Evolutionary conservation across 2,113 vertebrate species (phyloP).

Genomic region (Corythaeola cristata): DNA sequence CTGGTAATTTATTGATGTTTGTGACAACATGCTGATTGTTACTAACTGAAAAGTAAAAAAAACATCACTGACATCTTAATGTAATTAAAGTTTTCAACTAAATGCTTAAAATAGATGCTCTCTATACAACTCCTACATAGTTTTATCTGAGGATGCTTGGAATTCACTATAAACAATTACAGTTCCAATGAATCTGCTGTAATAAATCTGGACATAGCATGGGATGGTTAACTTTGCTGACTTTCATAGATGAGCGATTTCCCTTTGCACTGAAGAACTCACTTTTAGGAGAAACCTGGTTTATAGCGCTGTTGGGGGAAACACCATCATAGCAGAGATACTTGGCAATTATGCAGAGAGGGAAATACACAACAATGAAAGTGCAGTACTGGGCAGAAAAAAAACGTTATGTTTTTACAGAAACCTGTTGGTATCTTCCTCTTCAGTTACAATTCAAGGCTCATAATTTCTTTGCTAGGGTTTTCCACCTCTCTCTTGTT

Average conservation of each 20-base stretch:
- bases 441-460: neutral
- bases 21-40: neutral
- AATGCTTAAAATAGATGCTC: slow-evolving; percentile 34
- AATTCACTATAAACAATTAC: slow-evolving; percentile 15
- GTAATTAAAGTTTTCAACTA: slow-evolving; percentile 18
- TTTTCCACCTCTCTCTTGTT: neutral
- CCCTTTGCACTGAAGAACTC: neutral
- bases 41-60: slow-evolving; percentile 22
- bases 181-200: neutral
- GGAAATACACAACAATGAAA: neutral
- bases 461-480: neutral
- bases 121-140: neutral
- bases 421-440: neutral
- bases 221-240: neutral
- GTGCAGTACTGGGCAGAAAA: neutral
- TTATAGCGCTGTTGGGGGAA: neutral
- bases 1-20: neutral
- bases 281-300: neutral
- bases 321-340: neutral
- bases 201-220: neutral
- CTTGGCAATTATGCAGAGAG: neutral
- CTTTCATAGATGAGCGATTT: neutral
- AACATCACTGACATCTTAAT: neutral
- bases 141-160: slow-evolving; percentile 12
- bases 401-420: neutral